Percentiles rank a stretch among this genome's conserved stretches.
Conservation (phyloP, 2,797 vertebrate species). For the Onychomys torridus region DNA sequence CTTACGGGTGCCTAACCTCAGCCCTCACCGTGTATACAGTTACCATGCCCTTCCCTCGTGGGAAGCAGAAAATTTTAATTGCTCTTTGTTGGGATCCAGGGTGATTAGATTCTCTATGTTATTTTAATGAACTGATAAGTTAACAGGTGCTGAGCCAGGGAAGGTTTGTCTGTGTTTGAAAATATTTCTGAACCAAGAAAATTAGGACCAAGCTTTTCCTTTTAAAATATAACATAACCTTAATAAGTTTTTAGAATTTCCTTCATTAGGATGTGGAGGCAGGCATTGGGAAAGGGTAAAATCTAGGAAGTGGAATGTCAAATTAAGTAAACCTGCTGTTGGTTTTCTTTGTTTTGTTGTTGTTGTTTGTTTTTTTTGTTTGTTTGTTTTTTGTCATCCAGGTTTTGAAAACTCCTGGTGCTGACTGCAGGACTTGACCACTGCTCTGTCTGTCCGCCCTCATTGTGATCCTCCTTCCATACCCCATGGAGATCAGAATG, state of each 20-base stretch:
- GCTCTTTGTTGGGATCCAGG: not conserved
- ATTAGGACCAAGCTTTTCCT: not conserved
- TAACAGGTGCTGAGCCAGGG: not conserved
- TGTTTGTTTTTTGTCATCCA: not conserved
- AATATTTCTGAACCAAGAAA: constrained; percentile 7
- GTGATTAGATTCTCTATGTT: not conserved
- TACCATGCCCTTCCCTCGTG: not conserved
- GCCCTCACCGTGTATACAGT: not conserved
- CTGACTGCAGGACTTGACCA: not conserved
- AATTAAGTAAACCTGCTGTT: not conserved
- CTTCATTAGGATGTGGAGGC: not conserved
- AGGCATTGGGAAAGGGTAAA: not conserved
- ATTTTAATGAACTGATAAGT: not conserved
- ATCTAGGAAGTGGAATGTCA: not conserved
- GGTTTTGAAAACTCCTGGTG: not conserved
- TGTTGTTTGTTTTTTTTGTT: too few relatives aligned
- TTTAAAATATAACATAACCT: not conserved
- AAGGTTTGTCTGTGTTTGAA: not conserved
- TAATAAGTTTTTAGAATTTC: not conserved
- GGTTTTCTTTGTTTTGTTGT: too few relatives aligned
- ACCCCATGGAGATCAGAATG: constrained; percentile 78
- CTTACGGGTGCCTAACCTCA: not conserved
- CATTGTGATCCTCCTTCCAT: constrained; percentile 4
- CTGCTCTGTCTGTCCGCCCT: not conserved
- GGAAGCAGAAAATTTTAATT: not conserved